These are phyloP conservation scores for Trogon surrucura DNA, from an alignment of 2,113 vertebrate species.

Conservation along the genomic window DNA sequence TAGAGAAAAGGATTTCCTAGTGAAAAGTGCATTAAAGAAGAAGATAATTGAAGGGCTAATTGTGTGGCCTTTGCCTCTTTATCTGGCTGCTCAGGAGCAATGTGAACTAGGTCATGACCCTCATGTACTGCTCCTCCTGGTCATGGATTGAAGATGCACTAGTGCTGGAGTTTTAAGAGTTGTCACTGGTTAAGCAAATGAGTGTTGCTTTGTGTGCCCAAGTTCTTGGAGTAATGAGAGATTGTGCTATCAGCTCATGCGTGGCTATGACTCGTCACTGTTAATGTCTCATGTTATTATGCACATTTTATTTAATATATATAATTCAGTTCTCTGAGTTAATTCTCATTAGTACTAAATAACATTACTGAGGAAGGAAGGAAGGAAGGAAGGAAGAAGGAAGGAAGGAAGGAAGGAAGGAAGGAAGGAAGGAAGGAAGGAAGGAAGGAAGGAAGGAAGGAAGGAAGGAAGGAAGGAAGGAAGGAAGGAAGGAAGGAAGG, in stretches of 20 bases:
- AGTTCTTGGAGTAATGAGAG: background rate
- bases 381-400: background rate
- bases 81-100: background rate
- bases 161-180: background rate
- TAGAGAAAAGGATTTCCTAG: background rate
- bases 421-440: no score
- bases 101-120: background rate
- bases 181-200: background rate
- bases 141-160: background rate
- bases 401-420: no score
- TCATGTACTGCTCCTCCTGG: background rate
- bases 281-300: background rate
- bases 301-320: background rate
- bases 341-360: background rate
- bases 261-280: background rate
- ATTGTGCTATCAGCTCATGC: background rate
- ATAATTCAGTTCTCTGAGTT: background rate
- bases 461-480: no score
- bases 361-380: background rate
- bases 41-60: background rate
- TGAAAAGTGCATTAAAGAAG: background rate
- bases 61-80: background rate
- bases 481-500: rapidly evolving
- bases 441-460: rapidly evolving
- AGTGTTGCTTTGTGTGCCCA: background rate